A percentile compares a stretch with the other conserved stretches of the same genome.
Evolutionary conservation across 2,797 vertebrate species (phyloP).

Genomic region (Cryptoprocta ferox): DNA sequence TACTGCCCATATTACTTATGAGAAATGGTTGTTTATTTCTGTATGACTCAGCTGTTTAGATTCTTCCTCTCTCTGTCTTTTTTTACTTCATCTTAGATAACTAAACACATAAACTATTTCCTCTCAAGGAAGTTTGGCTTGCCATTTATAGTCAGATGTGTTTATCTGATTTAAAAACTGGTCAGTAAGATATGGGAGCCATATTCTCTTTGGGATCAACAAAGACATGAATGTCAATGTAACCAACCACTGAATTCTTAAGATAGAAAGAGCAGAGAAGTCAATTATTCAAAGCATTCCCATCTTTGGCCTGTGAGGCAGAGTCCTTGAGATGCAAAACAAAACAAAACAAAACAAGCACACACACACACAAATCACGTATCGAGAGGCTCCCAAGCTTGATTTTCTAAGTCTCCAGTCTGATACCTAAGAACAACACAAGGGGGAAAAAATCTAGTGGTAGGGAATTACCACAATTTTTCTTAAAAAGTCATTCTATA

Average conservation of each 20-base stretch:
- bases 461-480: background rate
- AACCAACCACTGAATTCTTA: background rate
- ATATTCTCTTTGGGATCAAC: background rate
- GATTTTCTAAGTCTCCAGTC: background rate
- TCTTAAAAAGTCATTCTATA: background rate
- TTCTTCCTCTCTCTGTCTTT: background rate
- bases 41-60: conserved; percentile 16
- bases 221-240: conserved; percentile 12
- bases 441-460: background rate
- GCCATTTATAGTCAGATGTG: background rate
- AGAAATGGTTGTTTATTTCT: background rate
- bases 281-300: background rate
- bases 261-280: background rate
- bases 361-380: background rate
- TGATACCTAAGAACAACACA: background rate
- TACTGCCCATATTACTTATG: background rate
- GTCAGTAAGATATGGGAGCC: background rate
- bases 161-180: conserved; percentile 26
- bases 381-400: background rate
- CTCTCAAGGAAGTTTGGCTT: conserved; percentile 30
- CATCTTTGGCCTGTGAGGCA: background rate
- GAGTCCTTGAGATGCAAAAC: background rate
- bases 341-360: background rate
- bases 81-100: background rate
- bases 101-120: conserved; percentile 34